Evolutionary conservation across 2,113 vertebrate genomes (phyloP), one percentile per base, ranked within the genome.

Genomic region (Urocolius indicus): DNA sequence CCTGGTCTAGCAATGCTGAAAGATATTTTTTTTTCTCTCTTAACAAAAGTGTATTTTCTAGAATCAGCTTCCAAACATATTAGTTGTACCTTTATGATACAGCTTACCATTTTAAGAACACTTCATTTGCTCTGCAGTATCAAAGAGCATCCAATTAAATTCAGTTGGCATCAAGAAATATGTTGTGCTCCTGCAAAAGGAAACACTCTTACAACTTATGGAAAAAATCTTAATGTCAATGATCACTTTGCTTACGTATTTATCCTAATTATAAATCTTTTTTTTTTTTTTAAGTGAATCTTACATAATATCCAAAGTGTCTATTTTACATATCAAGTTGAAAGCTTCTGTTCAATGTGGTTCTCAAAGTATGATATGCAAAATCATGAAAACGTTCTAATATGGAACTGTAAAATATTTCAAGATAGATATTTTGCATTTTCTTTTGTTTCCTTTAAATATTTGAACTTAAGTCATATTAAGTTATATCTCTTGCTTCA

Each of bases 201-300:
- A 94, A 98, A 95, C 94, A 96, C 93, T 94, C 66, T 93, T 89
- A 92, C 93, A 97, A 93, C 73, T 83, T 95, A 89, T 16, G 41
- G 61, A 94, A 89, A 89, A 96, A 96, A 84, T 87, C 87, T 97
- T 97, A 98, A 98, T 97, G 97, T 97, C 98, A 98, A 94, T 46
- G 96, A 97, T 97, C 97, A 97, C 96, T 98, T 98, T 96, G 78
- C 95, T 94, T 96, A 85, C 55, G 87, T 97, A 97, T 94, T 97
- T 91, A 84, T 94, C 87, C 34, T 96, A 96, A 97, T 97, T 96
- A 97, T 74, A 95, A 96, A 97, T 93, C 83, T 90, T 85, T 94
- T 58, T 34, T n/a, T 46, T 79, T 87, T 87, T 87, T 66, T 59
- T 30, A 79, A 94, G 43, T 90, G 63, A 83, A 76, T 74, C 81